These are phyloP conservation scores for Cyclopterus lumpus DNA, from an alignment of 2,797 vertebrate species.

Conservation along the genomic window DNA sequence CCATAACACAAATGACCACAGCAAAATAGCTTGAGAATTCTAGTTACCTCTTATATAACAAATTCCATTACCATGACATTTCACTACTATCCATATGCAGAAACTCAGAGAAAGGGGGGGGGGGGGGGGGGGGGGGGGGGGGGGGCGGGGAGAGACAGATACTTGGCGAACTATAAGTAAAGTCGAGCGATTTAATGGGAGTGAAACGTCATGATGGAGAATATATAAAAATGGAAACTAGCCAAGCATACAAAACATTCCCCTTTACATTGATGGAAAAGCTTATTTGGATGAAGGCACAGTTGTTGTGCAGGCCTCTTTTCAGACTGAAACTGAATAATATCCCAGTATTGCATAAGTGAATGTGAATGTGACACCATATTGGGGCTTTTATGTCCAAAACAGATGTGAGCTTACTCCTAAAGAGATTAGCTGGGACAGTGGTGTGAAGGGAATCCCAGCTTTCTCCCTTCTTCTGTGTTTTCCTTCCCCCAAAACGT, in stretches of 20 bases:
- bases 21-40: slow-evolving; percentile 53
- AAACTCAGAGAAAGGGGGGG: slow-evolving; percentile 22
- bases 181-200: slow-evolving; percentile 16
- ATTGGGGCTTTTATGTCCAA: slow-evolving; percentile 65
- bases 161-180: too few relatives aligned
- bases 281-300: slow-evolving; percentile 44
- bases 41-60: slow-evolving; percentile 61
- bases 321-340: slow-evolving; percentile 51
- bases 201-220: slow-evolving; percentile 21
- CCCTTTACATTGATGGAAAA: slow-evolving; percentile 45
- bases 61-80: slow-evolving; percentile 51
- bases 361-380: slow-evolving; percentile 57
- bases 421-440: slow-evolving; percentile 78
- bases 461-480: slow-evolving; percentile 25
- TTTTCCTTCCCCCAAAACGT: slow-evolving; percentile 39
- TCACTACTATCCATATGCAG: slow-evolving; percentile 43
- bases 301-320: slow-evolving; percentile 48
- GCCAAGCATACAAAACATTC: slow-evolving; percentile 46
- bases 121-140: background rate
- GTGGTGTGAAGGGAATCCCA: slow-evolving; percentile 73
- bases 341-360: slow-evolving; percentile 43
- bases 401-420: slow-evolving; percentile 76
- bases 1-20: slow-evolving; percentile 20
- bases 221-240: slow-evolving; percentile 36
- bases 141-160: slow-evolving; percentile 23